These are phyloP conservation scores for Propithecus deckenii DNA, from an alignment of 2,797 vertebrate genomes.

Conservation along the genomic window DNA sequence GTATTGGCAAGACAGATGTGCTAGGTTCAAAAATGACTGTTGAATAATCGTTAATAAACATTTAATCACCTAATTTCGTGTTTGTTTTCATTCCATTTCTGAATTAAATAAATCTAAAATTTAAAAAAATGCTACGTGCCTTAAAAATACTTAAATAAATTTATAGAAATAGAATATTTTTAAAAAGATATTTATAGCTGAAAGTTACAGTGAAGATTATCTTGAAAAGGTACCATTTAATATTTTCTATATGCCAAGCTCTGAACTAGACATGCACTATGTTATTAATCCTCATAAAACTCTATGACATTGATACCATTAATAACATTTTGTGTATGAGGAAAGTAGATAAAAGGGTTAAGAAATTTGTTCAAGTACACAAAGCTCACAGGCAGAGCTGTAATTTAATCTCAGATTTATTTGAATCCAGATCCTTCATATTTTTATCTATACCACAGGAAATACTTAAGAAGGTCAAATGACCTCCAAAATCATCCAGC, in stretches of 20 bases:
- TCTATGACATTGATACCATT: neutral
- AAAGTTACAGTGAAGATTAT: constrained; percentile 15
- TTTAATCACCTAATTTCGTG: neutral
- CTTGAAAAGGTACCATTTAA: neutral
- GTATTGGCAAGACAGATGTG: neutral
- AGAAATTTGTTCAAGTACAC: neutral
- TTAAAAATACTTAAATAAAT: constrained; percentile 9
- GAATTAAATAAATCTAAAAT: constrained; percentile 20
- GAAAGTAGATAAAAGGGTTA: neutral
- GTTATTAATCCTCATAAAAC: neutral
- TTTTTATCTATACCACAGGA: neutral
- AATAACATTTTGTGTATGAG: neutral
- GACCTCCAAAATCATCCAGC: neutral
- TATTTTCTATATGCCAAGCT: neutral
- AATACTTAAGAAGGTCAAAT: neutral
- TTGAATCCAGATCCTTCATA: neutral
- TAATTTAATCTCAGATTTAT: neutral
- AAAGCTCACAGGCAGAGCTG: neutral
- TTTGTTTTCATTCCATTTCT: neutral
- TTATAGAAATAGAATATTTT: neutral
- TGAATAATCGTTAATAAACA: neutral
- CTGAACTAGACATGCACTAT: neutral
- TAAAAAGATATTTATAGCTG: neutral
- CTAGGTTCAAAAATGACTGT: neutral
- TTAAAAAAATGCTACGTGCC: neutral